Percentiles rank a stretch among this genome's conserved stretches.
These are phyloP conservation scores for Augochlora pura DNA, from an alignment of 1,140 invertebrate genomes.

Conservation along the genomic window DNA sequence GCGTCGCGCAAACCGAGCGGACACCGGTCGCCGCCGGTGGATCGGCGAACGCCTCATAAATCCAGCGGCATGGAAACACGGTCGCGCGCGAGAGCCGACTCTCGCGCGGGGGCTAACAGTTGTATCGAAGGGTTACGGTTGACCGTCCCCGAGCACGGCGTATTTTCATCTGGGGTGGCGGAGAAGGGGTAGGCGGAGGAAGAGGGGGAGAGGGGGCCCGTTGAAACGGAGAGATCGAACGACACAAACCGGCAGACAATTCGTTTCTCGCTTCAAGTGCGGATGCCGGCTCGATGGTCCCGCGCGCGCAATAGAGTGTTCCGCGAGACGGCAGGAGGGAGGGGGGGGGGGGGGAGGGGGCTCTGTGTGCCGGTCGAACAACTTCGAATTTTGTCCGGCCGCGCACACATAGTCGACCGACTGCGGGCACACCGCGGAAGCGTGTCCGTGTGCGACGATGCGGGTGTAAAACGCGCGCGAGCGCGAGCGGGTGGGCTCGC, in stretches of 20 bases:
- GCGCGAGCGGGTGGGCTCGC: too few species aligned
- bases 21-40: too few species aligned
- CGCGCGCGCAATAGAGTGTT: constrained; percentile 33
- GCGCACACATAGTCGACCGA: not conserved
- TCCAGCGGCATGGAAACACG: too few species aligned
- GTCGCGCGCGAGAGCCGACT: too few species aligned
- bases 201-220: constrained; percentile 7
- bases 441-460: too few species aligned
- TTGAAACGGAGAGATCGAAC: constrained; percentile 21
- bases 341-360: too few species aligned
- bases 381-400: constrained; percentile 38
- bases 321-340: constrained; percentile 8
- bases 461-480: too few species aligned
- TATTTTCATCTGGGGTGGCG: constrained; percentile 47
- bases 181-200: too few species aligned
- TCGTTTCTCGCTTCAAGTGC: constrained; percentile 27
- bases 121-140: too few species aligned
- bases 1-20: too few species aligned
- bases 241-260: constrained; percentile 33
- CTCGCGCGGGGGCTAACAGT: too few species aligned
- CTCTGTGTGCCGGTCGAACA: constrained; percentile 34
- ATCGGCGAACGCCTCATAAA: too few species aligned
- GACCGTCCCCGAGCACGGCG: not conserved
- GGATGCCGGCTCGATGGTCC: constrained; percentile 21
- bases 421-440: not conserved